Evolutionary conservation across 92 coral and sea anemone species (phyloP).

Genomic region (Pocillopora meandrina): DNA sequence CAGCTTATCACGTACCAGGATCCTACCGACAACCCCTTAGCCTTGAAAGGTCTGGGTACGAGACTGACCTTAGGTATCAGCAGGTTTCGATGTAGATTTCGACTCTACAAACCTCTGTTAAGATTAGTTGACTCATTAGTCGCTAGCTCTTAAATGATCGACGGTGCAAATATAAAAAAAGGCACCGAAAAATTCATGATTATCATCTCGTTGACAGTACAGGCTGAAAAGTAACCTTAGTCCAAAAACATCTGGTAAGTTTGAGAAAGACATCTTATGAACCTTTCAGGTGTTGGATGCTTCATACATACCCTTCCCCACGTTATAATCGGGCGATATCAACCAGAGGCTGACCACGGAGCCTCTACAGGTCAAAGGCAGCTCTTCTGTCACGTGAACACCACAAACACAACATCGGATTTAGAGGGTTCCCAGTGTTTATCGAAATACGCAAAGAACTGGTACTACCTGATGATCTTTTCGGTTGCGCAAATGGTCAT

Average conservation of each 20-base stretch:
- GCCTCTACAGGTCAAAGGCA: neutral
- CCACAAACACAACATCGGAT: constrained; percentile 22
- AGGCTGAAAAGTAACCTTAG: neutral
- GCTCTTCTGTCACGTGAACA: constrained; percentile 27
- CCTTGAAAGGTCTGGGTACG: too few relatives aligned
- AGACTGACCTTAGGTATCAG: too few relatives aligned
- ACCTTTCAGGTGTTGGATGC: constrained; percentile 62
- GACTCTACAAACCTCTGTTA: too few relatives aligned
- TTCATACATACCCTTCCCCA: constrained; percentile 68
- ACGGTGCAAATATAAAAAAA: too few relatives aligned
- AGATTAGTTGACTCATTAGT: too few relatives aligned
- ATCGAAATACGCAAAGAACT: constrained; percentile 50
- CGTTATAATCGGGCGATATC: constrained; percentile 57
- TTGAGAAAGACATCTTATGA: neutral
- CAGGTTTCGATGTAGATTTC: too few relatives aligned
- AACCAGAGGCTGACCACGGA: constrained; percentile 34
- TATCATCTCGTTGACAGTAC: neutral
- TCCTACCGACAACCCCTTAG: too few relatives aligned
- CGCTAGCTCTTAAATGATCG: too few relatives aligned
- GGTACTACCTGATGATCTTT: constrained; percentile 73
- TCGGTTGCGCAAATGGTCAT: constrained; percentile 65
- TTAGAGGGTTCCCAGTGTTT: constrained; percentile 32
- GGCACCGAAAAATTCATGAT: neutral
- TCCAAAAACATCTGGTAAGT: neutral
- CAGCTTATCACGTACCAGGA: too few relatives aligned